These are phyloP conservation scores for Poecilobothrus nobilitatus DNA, from an alignment of 2,888 invertebrate genomes.

Conservation along the genomic window DNA sequence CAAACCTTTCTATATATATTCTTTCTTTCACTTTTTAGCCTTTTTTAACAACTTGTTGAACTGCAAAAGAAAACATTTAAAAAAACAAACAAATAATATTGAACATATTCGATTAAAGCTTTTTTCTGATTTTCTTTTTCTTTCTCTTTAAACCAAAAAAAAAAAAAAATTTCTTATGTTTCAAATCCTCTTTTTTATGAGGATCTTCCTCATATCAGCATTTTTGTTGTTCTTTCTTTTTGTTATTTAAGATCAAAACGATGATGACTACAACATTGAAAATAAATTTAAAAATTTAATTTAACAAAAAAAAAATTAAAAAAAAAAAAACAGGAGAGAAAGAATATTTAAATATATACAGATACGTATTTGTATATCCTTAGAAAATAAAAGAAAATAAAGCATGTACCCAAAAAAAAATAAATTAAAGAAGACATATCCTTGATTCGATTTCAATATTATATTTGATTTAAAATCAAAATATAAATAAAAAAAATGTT, in stretches of 20 bases:
- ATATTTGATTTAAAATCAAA: conserved; percentile 4
- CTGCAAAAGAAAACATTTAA: background rate
- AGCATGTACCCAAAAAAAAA: background rate
- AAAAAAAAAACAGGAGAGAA: background rate
- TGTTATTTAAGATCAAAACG: background rate
- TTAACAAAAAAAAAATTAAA: background rate
- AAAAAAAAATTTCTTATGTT: background rate
- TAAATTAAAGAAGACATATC: background rate
- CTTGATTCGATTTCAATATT: background rate
- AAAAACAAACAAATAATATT: background rate
- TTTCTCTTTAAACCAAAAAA: background rate
- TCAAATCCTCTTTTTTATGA: background rate
- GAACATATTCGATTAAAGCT: background rate
- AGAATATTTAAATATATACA: no score
- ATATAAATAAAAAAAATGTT: background rate
- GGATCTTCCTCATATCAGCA: background rate
- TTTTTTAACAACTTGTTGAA: background rate
- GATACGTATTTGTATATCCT: no score
- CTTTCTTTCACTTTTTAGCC: background rate
- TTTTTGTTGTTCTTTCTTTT: background rate
- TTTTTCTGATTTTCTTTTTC: background rate
- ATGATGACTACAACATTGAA: background rate
- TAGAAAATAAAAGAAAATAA: background rate
- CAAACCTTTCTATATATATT: background rate
- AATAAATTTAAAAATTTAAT: background rate